Conservation (phyloP, 1,140 invertebrate genomes). For the Leptopilina boulardi region DNA sequence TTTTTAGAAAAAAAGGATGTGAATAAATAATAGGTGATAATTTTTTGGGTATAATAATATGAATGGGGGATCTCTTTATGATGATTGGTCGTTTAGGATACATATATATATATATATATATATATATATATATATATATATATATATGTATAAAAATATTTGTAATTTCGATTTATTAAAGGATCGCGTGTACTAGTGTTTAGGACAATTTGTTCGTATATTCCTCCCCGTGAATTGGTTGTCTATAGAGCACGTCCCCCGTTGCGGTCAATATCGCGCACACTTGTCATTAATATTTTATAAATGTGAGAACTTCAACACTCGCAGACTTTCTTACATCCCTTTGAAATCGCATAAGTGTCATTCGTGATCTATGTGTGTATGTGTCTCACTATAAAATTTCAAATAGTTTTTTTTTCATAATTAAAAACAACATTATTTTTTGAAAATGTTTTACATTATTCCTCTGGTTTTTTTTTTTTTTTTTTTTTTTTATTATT, state of each 20-base stretch:
- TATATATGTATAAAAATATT: background rate
- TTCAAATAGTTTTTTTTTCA: too few relatives aligned
- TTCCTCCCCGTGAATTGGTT: background rate
- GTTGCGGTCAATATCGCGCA: constrained; percentile 72
- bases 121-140: too few relatives aligned
- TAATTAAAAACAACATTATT: too few relatives aligned
- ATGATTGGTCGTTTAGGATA: too few relatives aligned
- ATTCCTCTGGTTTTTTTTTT: too few relatives aligned
- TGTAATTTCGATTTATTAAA: background rate
- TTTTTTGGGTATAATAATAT: too few relatives aligned
- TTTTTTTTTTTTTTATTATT: too few relatives aligned
- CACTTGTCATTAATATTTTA: constrained; percentile 70
- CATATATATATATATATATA: too few relatives aligned
- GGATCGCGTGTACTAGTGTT: background rate
- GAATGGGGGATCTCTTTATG: too few relatives aligned
- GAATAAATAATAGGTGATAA: too few relatives aligned
- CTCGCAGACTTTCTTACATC: constrained; percentile 44
- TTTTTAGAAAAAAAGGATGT: too few relatives aligned
- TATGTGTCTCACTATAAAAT: background rate
- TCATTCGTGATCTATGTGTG: background rate
- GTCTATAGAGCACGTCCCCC: constrained; percentile 56
- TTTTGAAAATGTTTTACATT: too few relatives aligned
- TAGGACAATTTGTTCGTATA: background rate
- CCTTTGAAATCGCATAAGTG: background rate
- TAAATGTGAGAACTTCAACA: constrained; percentile 67